phyloP scores from a whole-genome alignment of 1,140 invertebrate species.

The Battus philenor region DNA sequence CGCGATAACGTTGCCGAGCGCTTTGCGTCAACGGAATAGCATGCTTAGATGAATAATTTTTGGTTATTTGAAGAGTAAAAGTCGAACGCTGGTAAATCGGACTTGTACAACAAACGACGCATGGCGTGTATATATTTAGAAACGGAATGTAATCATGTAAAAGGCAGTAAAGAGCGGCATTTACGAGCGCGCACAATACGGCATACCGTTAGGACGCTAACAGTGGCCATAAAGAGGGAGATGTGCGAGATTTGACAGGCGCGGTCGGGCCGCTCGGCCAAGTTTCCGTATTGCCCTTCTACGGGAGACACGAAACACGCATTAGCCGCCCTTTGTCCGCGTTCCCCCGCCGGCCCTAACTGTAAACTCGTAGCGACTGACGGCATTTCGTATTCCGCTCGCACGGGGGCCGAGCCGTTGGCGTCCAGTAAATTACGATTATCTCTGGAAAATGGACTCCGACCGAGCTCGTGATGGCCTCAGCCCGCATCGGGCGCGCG shows the following conservation, averaged over 20 bases:
- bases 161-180: constrained; percentile 7
- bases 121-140: neutral
- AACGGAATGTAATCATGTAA: constrained; percentile 3
- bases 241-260: constrained; percentile 17
- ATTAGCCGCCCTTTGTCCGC: constrained; percentile 30
- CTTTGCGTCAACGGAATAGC: constrained; percentile 12
- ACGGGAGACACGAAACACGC: constrained; percentile 25
- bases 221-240: constrained; percentile 12
- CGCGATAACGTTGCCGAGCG: constrained; percentile 20
- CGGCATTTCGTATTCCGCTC: constrained; percentile 30
- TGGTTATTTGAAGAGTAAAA: neutral
- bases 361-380: constrained; percentile 21
- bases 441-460: constrained; percentile 28
- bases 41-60: too few relatives aligned
- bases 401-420: constrained; percentile 23
- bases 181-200: constrained; percentile 10
- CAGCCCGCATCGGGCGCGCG: constrained; percentile 19
- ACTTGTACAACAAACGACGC: neutral
- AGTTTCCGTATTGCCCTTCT: constrained; percentile 26
- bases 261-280: neutral
- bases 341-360: constrained; percentile 17
- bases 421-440: constrained; percentile 31
- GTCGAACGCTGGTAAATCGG: neutral
- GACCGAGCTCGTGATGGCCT: constrained; percentile 15
- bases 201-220: constrained; percentile 7